Evolutionary conservation across 2,797 vertebrate genomes (phyloP).

Genomic region (Eulemur rubriventer): DNA sequence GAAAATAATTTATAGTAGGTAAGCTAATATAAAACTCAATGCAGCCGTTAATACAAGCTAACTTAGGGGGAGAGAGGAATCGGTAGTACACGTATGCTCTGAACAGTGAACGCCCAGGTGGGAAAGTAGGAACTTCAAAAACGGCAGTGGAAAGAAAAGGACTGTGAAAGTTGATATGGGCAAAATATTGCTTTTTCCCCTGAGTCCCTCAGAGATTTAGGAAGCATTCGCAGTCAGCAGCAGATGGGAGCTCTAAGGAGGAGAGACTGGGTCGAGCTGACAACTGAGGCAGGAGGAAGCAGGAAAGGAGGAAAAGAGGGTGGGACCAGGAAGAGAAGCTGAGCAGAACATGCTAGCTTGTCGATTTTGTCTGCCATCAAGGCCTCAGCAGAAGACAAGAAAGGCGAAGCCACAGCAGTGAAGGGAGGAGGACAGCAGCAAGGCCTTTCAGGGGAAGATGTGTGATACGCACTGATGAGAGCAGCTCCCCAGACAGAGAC

Average conservation of each 20-base stretch:
- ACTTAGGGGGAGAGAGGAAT: background rate
- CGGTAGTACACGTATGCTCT: background rate
- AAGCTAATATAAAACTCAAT: background rate
- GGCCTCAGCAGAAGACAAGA: background rate
- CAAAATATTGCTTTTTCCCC: background rate
- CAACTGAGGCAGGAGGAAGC: background rate
- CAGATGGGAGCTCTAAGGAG: background rate
- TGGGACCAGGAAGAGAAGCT: background rate
- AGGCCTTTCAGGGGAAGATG: background rate
- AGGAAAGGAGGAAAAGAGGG: background rate
- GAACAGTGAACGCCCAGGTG: background rate
- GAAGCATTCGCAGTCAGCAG: background rate
- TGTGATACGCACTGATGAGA: background rate
- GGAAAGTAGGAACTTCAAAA: background rate
- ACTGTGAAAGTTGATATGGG: background rate
- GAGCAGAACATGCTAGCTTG: background rate
- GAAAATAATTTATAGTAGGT: background rate
- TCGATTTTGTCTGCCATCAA: background rate
- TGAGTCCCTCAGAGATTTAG: background rate
- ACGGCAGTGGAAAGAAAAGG: background rate
- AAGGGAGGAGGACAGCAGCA: background rate
- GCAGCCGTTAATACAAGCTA: background rate
- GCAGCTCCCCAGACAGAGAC: conserved; percentile 5
- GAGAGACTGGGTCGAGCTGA: background rate
- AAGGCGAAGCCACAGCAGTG: background rate